These are phyloP conservation scores for Papilio aristodemus DNA, from an alignment of 1,140 invertebrate genomes.

Conservation along the genomic window DNA sequence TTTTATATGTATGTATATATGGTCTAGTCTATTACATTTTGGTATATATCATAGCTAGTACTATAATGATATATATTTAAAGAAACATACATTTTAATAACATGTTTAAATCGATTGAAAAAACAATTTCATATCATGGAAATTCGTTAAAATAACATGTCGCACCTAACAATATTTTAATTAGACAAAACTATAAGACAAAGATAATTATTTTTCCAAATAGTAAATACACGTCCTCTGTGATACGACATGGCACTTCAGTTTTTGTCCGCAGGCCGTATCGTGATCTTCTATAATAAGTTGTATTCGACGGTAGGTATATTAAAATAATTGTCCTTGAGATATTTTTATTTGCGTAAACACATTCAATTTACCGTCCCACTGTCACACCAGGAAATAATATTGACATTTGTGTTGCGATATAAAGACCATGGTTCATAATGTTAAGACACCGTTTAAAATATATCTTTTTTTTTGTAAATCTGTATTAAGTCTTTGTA, in stretches of 20 bases:
- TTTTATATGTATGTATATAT: no score
- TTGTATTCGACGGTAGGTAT: neutral
- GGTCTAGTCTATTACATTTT: no score
- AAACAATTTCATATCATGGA: no score
- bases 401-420: conserved; percentile 21
- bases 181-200: no score
- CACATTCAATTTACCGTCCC: conserved; percentile 10
- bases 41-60: no score
- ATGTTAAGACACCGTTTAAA: conserved; percentile 14
- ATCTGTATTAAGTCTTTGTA: neutral
- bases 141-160: neutral
- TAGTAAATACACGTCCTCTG: neutral
- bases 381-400: conserved; percentile 29
- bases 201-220: neutral
- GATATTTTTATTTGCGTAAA: conserved; percentile 18
- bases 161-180: neutral
- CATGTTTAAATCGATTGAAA: no score
- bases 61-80: no score
- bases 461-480: neutral
- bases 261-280: neutral
- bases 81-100: no score
- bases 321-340: conserved; percentile 15
- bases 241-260: neutral
- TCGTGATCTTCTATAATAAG: conserved; percentile 3
- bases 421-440: conserved; percentile 16